phyloP scores from a whole-genome alignment of 1,140 invertebrate species.

The Papilio xuthus region DNA sequence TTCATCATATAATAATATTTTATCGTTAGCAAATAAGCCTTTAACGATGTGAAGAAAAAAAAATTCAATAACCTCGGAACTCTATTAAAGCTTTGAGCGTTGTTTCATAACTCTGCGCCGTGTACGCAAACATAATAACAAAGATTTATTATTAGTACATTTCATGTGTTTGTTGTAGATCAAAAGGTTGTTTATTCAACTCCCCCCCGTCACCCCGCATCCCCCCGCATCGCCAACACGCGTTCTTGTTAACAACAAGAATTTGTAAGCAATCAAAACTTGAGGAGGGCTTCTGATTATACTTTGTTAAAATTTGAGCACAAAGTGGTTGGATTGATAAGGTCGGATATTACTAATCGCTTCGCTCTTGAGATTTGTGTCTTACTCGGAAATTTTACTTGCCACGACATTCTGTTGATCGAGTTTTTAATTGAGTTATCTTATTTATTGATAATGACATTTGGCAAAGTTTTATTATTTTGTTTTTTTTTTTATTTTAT shows the following conservation, averaged over 20 bases:
- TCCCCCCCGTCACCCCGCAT: background rate
- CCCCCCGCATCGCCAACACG: too few relatives aligned
- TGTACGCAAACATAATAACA: conserved; percentile 39
- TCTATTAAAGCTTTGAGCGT: conserved; percentile 28
- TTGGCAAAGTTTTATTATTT: background rate
- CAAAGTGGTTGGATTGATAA: conserved; percentile 32
- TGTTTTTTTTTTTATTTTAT: background rate
- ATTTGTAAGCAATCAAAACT: conserved; percentile 55
- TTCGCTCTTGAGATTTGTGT: conserved; percentile 7
- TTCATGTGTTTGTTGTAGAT: conserved; percentile 46
- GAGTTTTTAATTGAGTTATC: conserved; percentile 7
- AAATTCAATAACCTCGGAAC: conserved; percentile 29
- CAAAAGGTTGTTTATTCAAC: conserved; percentile 46
- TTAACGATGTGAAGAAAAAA: conserved; percentile 4
- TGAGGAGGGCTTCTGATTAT: conserved; percentile 41
- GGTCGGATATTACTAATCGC: conserved; percentile 7
- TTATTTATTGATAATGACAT: background rate
- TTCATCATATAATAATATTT: background rate
- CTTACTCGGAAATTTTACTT: background rate
- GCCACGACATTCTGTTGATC: conserved; percentile 11
- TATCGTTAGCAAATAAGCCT: background rate
- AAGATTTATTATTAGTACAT: conserved; percentile 45
- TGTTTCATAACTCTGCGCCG: conserved; percentile 27
- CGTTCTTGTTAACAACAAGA: conserved; percentile 44
- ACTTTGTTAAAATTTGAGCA: conserved; percentile 30